Evolutionary conservation across 2,113 vertebrate species (phyloP).

Genomic region (Myodes glareolus): DNA sequence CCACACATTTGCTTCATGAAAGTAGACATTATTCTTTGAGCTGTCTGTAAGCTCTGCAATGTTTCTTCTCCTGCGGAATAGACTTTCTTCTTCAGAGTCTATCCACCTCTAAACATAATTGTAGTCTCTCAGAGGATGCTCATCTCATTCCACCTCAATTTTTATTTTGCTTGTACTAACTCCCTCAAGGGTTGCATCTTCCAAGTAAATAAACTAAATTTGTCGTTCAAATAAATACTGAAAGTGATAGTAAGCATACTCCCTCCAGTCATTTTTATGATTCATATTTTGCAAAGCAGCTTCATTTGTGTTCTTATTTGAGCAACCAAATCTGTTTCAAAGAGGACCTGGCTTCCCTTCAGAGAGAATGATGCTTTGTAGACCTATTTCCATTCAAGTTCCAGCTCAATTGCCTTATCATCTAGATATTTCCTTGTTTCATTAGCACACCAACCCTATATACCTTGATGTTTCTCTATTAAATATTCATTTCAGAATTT

Average conservation of each 20-base stretch:
- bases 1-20: neutral
- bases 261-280: constrained; percentile 20
- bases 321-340: constrained; percentile 27
- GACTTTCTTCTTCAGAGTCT: neutral
- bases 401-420: constrained; percentile 64
- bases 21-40: neutral
- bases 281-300: constrained; percentile 55
- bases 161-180: constrained; percentile 40
- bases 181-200: constrained; percentile 15
- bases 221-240: constrained; percentile 53
- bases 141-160: constrained; percentile 7
- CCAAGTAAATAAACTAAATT: constrained; percentile 42
- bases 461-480: constrained; percentile 80
- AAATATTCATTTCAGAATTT: constrained; percentile 86
- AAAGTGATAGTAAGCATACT: constrained; percentile 53
- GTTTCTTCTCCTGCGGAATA: neutral
- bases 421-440: constrained; percentile 35
- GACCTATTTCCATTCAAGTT: neutral
- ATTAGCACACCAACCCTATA: constrained; percentile 34
- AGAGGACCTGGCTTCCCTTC: neutral
- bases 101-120: constrained; percentile 25
- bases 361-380: neutral
- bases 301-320: constrained; percentile 37
- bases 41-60: neutral
- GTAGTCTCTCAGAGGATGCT: constrained; percentile 30